phyloP scores from a whole-genome alignment of 2,113 vertebrate genomes.

The Struthio camelus region DNA sequence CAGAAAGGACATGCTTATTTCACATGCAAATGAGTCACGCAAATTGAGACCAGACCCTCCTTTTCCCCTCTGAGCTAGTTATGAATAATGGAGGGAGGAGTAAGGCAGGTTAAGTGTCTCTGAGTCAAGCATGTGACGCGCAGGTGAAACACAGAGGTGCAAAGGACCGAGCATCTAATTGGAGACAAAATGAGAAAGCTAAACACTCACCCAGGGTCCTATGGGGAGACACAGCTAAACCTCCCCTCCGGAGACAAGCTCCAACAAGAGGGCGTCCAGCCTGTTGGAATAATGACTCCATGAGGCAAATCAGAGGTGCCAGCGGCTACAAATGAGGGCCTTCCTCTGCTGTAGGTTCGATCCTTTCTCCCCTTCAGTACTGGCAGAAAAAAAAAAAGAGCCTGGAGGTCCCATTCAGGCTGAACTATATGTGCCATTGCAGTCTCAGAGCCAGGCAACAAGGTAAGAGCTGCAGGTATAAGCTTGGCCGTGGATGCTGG shows the following conservation, averaged over 20 bases:
- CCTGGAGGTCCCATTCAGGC: neutral
- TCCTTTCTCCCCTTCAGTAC: neutral
- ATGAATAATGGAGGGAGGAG: neutral
- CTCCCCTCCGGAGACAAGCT: neutral
- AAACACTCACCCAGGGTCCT: neutral
- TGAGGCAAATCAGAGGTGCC: neutral
- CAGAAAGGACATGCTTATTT: neutral
- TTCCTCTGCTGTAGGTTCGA: neutral
- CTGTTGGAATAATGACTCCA: neutral
- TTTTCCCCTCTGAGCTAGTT: neutral
- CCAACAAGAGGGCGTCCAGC: neutral
- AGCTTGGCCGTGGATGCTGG: neutral
- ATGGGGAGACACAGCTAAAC: neutral
- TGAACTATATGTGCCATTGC: neutral
- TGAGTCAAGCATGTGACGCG: neutral
- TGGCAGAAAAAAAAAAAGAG: neutral
- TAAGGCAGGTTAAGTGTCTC: neutral
- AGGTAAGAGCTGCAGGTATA: neutral
- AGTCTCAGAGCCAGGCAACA: neutral
- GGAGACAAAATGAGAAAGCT: slow-evolving; percentile 9
- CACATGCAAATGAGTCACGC: slow-evolving; percentile 8
- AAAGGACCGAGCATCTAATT: neutral
- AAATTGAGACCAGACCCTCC: slow-evolving; percentile 8
- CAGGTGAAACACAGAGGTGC: neutral
- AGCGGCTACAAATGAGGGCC: neutral